Evolutionary conservation across 1,140 invertebrate species (phyloP), one percentile per base, ranked within the genome.

Genomic region (Drosophila truncata): DNA sequence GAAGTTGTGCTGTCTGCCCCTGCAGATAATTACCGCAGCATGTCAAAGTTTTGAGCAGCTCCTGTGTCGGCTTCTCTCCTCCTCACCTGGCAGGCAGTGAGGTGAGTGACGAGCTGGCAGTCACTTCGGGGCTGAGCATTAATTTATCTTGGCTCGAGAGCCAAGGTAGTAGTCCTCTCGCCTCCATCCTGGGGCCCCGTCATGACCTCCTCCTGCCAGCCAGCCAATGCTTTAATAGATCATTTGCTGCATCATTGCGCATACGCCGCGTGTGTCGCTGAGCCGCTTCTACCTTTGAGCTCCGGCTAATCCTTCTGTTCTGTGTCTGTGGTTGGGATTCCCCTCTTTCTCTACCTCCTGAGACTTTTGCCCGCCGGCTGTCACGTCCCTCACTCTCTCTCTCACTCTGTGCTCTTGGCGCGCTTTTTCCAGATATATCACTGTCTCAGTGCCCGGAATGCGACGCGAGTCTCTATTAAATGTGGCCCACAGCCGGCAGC

Each of bases 211-310:
- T 54, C 4, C 31, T 20, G 4, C 25, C 11, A 47, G 39, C 29
- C 10, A 31, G 23, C 58, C n/a, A 16, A 33, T 58, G 57, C 58
- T 52, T 58, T 87, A 70, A 88, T 87, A 80, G 80, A 88, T 87
- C 69, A 84, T 87, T 87, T 87, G 72, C 78, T 81, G 77, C 84
- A 90, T 80, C 84, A 87, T 87, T 88, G 82, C 80, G 73, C 77
- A 78, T 87, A 84, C 73, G 80, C 77, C 72, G 47, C 54, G 72
- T 74, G 46, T 75, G 33, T 25, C 39, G 41, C 31, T 23, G 25
- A 23, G 25, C 20, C 20, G 37, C 39, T 18, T 54, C 20, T 6
- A 11, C 57, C 39, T 20, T 66, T 65, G 60, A 13, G 42, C 65
- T 25, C 35, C 35, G 13, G 77, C 83, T 88, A 87, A 88, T 88